phyloP scores from a whole-genome alignment of 92 coral and sea anemone genomes.

The Palythoa grandis region DNA sequence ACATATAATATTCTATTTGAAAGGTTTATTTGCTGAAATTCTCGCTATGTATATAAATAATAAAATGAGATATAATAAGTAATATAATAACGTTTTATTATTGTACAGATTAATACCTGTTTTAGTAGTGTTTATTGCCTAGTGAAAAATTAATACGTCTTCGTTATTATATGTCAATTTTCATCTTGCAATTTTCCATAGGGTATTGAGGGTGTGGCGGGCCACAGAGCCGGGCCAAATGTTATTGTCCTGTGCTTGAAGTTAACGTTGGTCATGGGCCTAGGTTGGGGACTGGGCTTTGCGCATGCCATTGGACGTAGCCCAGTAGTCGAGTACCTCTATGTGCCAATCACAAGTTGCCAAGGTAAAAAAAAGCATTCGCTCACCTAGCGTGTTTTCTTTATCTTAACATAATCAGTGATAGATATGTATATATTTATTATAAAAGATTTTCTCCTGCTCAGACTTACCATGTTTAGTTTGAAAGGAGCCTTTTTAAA shows the following conservation, averaged over 20 bases:
- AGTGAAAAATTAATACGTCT: too few relatives aligned
- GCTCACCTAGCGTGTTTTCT: not conserved
- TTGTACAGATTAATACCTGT: too few relatives aligned
- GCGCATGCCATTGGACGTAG: not conserved
- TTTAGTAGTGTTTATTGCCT: too few relatives aligned
- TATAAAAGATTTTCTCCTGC: too few relatives aligned
- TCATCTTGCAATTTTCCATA: not conserved
- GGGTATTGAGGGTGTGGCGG: not conserved
- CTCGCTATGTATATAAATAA: too few relatives aligned
- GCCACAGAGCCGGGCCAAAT: not conserved
- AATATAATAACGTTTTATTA: too few relatives aligned
- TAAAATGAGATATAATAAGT: too few relatives aligned
- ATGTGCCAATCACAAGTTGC: not conserved
- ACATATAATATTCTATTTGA: too few relatives aligned
- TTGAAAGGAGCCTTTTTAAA: too few relatives aligned
- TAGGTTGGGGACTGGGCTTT: slow-evolving; percentile 20
- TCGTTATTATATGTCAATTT: not conserved
- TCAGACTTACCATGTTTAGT: too few relatives aligned
- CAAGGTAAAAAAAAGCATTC: not conserved
- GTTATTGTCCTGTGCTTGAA: slow-evolving; percentile 6
- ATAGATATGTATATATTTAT: too few relatives aligned
- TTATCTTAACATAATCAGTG: not conserved
- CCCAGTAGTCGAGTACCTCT: slow-evolving; percentile 11
- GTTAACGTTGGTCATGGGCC: slow-evolving; percentile 26
- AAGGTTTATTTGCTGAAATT: too few relatives aligned